Evolutionary conservation across 2,113 vertebrate species (phyloP).

Genomic region (Furnarius figulus): DNA sequence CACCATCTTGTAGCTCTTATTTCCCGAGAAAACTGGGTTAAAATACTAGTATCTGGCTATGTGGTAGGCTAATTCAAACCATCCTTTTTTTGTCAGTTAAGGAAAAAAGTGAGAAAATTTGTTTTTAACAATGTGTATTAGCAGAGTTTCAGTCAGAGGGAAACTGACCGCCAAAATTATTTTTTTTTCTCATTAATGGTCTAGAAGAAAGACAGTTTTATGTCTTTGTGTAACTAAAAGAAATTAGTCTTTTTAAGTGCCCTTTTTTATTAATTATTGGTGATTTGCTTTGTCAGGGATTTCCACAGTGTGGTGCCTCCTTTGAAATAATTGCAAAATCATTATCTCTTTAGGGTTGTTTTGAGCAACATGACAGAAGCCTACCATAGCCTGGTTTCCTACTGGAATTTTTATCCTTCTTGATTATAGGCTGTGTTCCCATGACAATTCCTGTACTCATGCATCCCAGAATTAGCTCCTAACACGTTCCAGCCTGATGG

Average conservation of each 20-base stretch:
- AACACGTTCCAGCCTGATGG: conserved; percentile 56
- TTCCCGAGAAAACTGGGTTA: neutral
- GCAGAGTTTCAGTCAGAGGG: neutral
- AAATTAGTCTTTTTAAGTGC: neutral
- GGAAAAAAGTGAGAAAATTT: neutral
- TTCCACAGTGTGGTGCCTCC: neutral
- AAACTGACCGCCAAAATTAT: fast-evolving
- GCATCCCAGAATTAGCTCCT: conserved; percentile 65
- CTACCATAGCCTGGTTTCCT: neutral
- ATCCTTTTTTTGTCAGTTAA: neutral
- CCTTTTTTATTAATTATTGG: neutral
- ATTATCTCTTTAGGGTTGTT: neutral
- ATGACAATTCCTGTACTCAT: conserved; percentile 60
- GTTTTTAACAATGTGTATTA: neutral
- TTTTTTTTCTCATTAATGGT: neutral
- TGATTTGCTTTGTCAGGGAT: neutral
- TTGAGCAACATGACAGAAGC: neutral
- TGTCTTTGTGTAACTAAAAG: neutral
- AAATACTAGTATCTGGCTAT: neutral
- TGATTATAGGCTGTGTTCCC: conserved; percentile 55
- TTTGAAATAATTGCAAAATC: conserved; percentile 1
- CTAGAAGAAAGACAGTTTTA: neutral
- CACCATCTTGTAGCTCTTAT: neutral
- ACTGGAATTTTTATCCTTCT: conserved; percentile 47
- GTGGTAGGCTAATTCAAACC: neutral